Conservation (phyloP, 2,888 invertebrate genomes). For the Metalampra italica region DNA sequence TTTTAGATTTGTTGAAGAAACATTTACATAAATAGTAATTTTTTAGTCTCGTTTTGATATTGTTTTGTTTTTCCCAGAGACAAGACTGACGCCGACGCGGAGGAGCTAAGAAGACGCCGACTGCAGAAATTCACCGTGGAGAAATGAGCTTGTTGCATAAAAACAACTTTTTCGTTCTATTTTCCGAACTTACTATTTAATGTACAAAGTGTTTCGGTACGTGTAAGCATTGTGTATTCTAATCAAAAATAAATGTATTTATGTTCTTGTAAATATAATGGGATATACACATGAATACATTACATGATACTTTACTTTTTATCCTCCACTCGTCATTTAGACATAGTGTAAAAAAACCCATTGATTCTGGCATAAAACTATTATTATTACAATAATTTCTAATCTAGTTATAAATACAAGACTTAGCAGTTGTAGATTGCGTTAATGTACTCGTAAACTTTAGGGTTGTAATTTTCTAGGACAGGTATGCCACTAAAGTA, state of each 20-base stretch:
- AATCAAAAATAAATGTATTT: slow-evolving; percentile 69
- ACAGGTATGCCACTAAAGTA: slow-evolving; percentile 82
- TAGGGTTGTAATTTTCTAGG: slow-evolving; percentile 86
- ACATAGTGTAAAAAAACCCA: not conserved
- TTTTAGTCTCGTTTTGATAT: no score
- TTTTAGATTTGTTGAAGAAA: no score
- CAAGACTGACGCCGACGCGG: slow-evolving; percentile 74
- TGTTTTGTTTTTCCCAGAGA: slow-evolving; percentile 40
- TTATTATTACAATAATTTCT: slow-evolving; percentile 2
- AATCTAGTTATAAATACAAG: slow-evolving; percentile 12
- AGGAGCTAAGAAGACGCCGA: slow-evolving; percentile 86
- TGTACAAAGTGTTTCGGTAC: slow-evolving; percentile 74
- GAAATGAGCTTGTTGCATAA: slow-evolving; percentile 52
- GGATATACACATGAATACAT: slow-evolving; percentile 75
- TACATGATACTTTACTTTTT: slow-evolving; percentile 41
- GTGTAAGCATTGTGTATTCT: slow-evolving; percentile 71
- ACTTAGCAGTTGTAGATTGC: slow-evolving; percentile 86
- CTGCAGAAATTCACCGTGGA: slow-evolving; percentile 83
- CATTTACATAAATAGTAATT: no score
- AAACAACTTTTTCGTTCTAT: slow-evolving; percentile 44
- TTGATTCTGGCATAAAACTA: not conserved
- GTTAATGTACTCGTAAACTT: slow-evolving; percentile 86
- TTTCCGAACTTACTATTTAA: slow-evolving; percentile 61
- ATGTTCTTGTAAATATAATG: slow-evolving; percentile 77
- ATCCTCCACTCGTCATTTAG: slow-evolving; percentile 13